Base-by-base conservation (phyloP, 2,888 invertebrate genomes). In the Mellilla xanthometata region DNA sequence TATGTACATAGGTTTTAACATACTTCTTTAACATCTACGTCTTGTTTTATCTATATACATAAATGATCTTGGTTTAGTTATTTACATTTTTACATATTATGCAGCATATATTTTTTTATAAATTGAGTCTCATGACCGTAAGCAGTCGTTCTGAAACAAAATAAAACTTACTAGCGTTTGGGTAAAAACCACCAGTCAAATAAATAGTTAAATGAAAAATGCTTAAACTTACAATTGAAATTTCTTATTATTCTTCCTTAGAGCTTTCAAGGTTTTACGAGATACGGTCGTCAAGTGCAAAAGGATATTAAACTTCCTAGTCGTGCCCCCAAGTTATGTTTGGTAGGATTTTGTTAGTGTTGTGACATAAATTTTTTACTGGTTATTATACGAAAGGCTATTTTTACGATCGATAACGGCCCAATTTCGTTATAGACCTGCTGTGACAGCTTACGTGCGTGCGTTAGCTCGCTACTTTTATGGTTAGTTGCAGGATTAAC, bases 231-330 rank as follows among this genome's bases (percentile, higher is more conserved):
- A 73, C 75, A 76, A 76, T 72, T 75, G 76, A 68, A 81, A 81
- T 81, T 69, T 77, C 12, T 33, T 81, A 81, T 79, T 81, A 80
- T 80, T 78, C 77, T 68, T 72, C 72, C 73, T 80, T 77, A 73
- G 73, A 77, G 73, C 72, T 68, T 74, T 70, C 62, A 67, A 63
- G 71, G 72, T 66, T 71, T 72, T 65, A 72, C 68, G 66, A 65
- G 64, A 52, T 60, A 44, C 61, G 65, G 60, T 68, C 71, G 69
- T 72, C 76, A 72, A 72, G 68, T 76, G 74, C 71, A 76, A 70
- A 70, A 70, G 66, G 72, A 74, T 73, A 74, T 73, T 72, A 72
- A 72, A 72, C 72, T 73, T 70, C 58, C 60, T 65, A 60, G 62
- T 58, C 60, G 54, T 39, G 51, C 57, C 53, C 55, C 54, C 31